Percentiles rank a stretch among this genome's conserved stretches.
These are phyloP conservation scores for Metaphire vulgaris DNA, from an alignment of 1,140 invertebrate species.

Conservation along the genomic window DNA sequence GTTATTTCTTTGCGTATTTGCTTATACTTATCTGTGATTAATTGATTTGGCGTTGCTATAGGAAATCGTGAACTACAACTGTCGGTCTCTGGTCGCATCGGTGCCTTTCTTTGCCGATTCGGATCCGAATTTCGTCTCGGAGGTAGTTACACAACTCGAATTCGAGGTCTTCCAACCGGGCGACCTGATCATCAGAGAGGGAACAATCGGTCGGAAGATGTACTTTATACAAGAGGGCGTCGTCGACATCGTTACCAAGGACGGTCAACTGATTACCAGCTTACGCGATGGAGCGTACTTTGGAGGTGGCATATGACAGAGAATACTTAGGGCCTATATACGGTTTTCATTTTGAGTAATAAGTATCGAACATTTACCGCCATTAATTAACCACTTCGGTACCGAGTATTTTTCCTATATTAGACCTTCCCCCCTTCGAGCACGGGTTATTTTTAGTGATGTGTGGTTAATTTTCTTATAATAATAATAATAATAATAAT, in stretches of 20 bases:
- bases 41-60: too few relatives aligned
- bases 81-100: conserved; percentile 89
- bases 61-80: conserved; percentile 98
- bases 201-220: conserved; percentile 94
- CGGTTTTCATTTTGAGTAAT: too few relatives aligned
- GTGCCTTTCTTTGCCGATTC: conserved; percentile 98
- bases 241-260: conserved; percentile 83
- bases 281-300: conserved; percentile 97
- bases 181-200: conserved; percentile 60
- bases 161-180: conserved; percentile 94
- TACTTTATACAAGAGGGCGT: conserved; percentile 99
- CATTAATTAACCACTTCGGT: too few relatives aligned
- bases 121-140: conserved; percentile 94
- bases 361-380: too few relatives aligned
- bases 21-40: too few relatives aligned
- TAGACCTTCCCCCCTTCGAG: too few relatives aligned
- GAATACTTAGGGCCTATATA: too few relatives aligned
- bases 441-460: too few relatives aligned
- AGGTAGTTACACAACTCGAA: conserved; percentile 92
- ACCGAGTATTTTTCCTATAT: too few relatives aligned
- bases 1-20: too few relatives aligned
- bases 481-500: too few relatives aligned
- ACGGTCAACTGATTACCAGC: conserved; percentile 91
- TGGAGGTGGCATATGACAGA: conserved; percentile 58
- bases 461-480: too few relatives aligned